Evolutionary conservation across 2,797 vertebrate genomes (phyloP).

Genomic region (Fundulus diaphanus): DNA sequence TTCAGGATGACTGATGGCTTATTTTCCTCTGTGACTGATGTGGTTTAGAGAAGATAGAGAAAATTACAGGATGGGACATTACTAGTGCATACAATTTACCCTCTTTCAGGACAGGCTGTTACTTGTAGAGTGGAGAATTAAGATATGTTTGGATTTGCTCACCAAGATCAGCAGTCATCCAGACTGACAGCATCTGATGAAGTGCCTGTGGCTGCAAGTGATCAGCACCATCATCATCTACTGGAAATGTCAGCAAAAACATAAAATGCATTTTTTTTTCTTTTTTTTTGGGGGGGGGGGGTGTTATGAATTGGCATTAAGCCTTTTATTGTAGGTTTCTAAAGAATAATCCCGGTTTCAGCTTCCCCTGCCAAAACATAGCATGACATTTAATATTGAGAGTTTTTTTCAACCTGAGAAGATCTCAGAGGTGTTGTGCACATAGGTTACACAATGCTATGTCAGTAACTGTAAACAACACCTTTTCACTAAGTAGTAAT

Average conservation of each 20-base stretch:
- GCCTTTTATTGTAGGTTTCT: conserved; percentile 2
- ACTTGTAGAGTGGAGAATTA: conserved; percentile 43
- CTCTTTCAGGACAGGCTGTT: conserved; percentile 47
- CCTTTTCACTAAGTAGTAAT: background rate
- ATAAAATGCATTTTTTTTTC: conserved; percentile 3
- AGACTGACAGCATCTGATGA: conserved; percentile 31
- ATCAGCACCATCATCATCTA: conserved; percentile 12
- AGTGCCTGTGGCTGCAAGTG: conserved; percentile 23
- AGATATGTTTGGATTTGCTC: conserved; percentile 53
- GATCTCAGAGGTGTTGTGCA: background rate
- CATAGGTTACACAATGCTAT: background rate
- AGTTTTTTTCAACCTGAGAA: background rate
- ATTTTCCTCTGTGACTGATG: conserved; percentile 60
- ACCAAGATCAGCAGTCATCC: conserved; percentile 30
- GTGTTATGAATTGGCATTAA: conserved; percentile 1
- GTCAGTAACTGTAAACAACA: background rate
- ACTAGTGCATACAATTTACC: conserved; percentile 61
- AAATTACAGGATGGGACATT: conserved; percentile 67
- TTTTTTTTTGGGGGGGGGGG: background rate
- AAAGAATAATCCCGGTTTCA: conserved; percentile 14
- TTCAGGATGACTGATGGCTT: conserved; percentile 55
- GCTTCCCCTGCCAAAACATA: background rate
- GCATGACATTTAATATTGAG: background rate
- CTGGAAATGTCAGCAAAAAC: conserved; percentile 5
- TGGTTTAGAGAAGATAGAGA: conserved; percentile 66